Base-by-base conservation (phyloP, 2,797 vertebrate species). In the Poecilia wingei region DNA sequence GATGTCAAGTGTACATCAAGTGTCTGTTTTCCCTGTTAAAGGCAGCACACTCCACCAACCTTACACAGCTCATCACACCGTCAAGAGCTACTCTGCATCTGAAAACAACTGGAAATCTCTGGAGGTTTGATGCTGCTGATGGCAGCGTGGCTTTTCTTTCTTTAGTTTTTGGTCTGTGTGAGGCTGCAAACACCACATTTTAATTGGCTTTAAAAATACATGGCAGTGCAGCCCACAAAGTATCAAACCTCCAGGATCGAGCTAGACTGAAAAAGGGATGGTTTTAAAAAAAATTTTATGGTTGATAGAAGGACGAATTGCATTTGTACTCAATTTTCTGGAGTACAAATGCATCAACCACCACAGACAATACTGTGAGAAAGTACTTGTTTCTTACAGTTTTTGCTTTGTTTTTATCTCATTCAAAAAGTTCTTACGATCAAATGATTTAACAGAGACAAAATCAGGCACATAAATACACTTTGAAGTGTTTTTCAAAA, bases 21-120 rank as follows among this genome's bases (percentile, higher is more conserved):
- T 28, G 72, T 43, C 49, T 79, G 72, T 76, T 81, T 83, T 53
- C 75, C 74, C 53, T 20, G 31, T 80, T 82, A 76, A 84, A 86
- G 47, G 25, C 73, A 79, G 39, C 43, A 61, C 12, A 57, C 14
- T 75, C 51, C 43, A 36, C 53, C 68, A 77, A 46, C 76, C 80
- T 78, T 75, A 80, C 49, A 72, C 39, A 18, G 41, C 66, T 75
- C 78, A 74, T 57, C 72, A 59, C 57, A 33, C 33, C 39, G 33
- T 49, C 70, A 47, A 46, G 8, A 33, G 45, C 41, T 36, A 5
- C 59, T 61, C 31, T 31, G 47, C 31, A 45, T 64, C 25, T 31
- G n/a, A 59, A 77, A 81, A 74, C 36, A 66, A n/a, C 43, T 66
- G 1, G 51, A 14, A n/a, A 25, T 85, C 2, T 78, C 75, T 64